Percentiles rank a stretch among this genome's conserved stretches.
These are phyloP conservation scores for Tachysurus vachellii DNA, from an alignment of 2,113 vertebrate species.

Conservation along the genomic window DNA sequence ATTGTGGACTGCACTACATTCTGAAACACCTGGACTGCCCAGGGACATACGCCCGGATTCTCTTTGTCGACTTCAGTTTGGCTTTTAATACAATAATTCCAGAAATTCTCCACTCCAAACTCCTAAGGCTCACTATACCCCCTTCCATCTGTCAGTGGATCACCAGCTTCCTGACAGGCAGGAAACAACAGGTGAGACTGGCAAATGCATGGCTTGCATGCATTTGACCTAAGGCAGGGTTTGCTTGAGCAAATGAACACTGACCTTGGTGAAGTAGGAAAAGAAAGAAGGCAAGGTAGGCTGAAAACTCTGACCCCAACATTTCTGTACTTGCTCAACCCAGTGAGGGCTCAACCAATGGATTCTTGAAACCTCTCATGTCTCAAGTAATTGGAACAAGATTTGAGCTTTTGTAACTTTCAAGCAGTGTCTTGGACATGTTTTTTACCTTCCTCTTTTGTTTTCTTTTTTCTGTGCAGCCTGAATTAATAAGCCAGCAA, in stretches of 20 bases:
- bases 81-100: too few species aligned
- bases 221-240: slow-evolving; percentile 63
- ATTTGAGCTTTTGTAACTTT: neutral
- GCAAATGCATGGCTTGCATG: neutral
- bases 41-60: too few species aligned
- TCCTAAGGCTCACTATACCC: too few species aligned
- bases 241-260: slow-evolving; percentile 70
- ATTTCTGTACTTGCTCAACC: slow-evolving; percentile 52
- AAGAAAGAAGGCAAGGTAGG: slow-evolving; percentile 51
- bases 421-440: neutral
- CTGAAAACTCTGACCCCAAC: slow-evolving; percentile 53
- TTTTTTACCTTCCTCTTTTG: neutral
- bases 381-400: slow-evolving; percentile 32
- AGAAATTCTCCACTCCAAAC: too few species aligned
- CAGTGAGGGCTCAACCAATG: slow-evolving; percentile 12
- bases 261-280: slow-evolving; percentile 58
- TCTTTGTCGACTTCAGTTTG: too few species aligned
- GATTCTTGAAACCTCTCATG: slow-evolving; percentile 35
- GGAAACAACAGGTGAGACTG: too few species aligned
- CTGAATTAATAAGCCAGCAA: slow-evolving; percentile 21
- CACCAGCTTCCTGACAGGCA: too few species aligned
- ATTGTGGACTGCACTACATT: too few species aligned
- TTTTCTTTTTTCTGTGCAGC: slow-evolving; percentile 28
- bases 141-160: too few species aligned
- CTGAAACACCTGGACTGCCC: neutral